A percentile compares a stretch with the other conserved stretches of the same genome.
phyloP scores from a whole-genome alignment of 2,888 invertebrate species.

The Hydroisotoma schaefferi region DNA sequence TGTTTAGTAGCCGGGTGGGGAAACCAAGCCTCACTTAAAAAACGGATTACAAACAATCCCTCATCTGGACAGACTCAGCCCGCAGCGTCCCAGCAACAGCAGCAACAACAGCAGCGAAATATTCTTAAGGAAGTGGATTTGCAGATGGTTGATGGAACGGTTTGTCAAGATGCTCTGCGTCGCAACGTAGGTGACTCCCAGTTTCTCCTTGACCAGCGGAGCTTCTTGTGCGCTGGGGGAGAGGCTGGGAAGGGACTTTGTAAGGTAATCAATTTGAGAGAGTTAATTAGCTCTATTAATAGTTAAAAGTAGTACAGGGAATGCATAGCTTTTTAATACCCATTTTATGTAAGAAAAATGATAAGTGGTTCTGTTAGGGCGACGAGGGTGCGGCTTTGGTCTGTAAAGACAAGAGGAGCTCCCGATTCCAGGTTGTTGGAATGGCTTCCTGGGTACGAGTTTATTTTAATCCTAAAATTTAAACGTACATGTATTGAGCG shows the following conservation, averaged over 20 bases:
- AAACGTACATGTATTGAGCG: background rate
- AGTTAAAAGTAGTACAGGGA: too few species aligned
- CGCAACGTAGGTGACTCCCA: constrained; percentile 41
- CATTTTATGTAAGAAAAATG: constrained; percentile 14
- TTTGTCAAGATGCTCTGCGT: constrained; percentile 43
- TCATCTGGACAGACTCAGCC: constrained; percentile 18
- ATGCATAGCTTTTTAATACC: background rate
- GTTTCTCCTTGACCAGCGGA: constrained; percentile 42
- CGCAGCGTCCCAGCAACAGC: constrained; percentile 11
- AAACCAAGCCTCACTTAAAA: constrained; percentile 25
- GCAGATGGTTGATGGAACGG: constrained; percentile 35
- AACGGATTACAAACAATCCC: background rate
- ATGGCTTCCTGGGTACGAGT: constrained; percentile 37
- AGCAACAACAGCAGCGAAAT: constrained; percentile 38
- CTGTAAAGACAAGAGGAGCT: constrained; percentile 38
- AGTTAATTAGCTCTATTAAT: background rate
- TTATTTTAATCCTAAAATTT: background rate
- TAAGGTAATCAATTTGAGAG: constrained; percentile 27
- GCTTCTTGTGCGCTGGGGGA: constrained; percentile 48
- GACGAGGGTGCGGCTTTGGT: constrained; percentile 48
- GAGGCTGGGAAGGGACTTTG: constrained; percentile 46
- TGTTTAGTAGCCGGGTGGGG: constrained; percentile 47
- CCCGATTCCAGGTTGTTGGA: constrained; percentile 45
- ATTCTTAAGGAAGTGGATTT: constrained; percentile 47
- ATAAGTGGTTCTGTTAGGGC: constrained; percentile 31